phyloP scores from a whole-genome alignment of 2,888 invertebrate species.

The Ditylenchus weischeri region DNA sequence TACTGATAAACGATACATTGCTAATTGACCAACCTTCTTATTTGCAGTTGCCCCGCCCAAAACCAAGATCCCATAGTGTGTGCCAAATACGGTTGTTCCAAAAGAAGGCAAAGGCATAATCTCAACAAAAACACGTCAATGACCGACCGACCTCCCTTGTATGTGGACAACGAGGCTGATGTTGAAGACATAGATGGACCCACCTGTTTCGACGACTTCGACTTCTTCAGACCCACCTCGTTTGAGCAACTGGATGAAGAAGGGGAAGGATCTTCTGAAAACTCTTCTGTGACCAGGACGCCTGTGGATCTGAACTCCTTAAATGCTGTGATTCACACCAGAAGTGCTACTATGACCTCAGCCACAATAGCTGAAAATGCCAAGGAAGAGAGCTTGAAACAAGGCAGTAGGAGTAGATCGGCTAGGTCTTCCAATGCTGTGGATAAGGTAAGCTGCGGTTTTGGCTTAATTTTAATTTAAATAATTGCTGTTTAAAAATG shows the following conservation, averaged over 20 bases:
- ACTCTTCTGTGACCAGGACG: background rate
- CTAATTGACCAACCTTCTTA: too few relatives aligned
- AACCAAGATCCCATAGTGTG: conserved; percentile 20
- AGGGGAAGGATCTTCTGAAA: background rate
- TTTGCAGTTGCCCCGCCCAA: conserved; percentile 28
- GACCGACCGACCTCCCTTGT: background rate
- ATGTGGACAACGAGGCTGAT: conserved; percentile 10
- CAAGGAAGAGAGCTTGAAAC: conserved; percentile 4
- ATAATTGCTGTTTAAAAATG: background rate
- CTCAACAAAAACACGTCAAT: background rate
- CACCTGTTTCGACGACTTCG: conserved; percentile 21
- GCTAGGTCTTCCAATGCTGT: conserved; percentile 1
- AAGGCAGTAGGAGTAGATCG: conserved; percentile 3
- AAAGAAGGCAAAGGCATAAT: conserved; percentile 6
- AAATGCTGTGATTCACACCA: background rate
- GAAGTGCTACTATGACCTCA: conserved; percentile 8
- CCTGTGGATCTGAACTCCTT: background rate
- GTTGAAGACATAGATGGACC: conserved; percentile 1
- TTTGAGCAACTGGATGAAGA: background rate
- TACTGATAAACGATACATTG: too few relatives aligned
- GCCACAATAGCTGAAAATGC: background rate
- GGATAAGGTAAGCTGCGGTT: conserved; percentile 7
- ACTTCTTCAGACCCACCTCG: conserved; percentile 21
- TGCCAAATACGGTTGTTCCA: conserved; percentile 22
- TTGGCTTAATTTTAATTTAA: too few relatives aligned